phyloP scores from a whole-genome alignment of 2,113 vertebrate species.

The Phylloscopus trochilus region DNA sequence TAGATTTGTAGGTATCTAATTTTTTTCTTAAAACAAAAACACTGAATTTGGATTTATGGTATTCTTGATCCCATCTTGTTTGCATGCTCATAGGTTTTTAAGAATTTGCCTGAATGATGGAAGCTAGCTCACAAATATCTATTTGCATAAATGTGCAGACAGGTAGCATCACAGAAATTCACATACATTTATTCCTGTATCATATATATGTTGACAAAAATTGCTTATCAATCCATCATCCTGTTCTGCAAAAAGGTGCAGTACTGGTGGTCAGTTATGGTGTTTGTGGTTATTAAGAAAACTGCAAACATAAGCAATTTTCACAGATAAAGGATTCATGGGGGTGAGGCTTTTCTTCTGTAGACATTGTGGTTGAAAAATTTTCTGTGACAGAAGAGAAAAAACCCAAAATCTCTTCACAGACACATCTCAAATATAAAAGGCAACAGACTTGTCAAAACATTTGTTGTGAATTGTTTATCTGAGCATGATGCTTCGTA shows the following conservation, averaged over 20 bases:
- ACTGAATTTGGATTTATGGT: not conserved
- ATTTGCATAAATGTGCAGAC: not conserved
- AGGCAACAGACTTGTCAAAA: not conserved
- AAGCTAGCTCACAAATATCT: not conserved
- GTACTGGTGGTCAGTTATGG: not conserved
- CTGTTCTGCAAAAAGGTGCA: not conserved
- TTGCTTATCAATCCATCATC: not conserved
- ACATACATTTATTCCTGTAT: not conserved
- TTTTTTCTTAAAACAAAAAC: not conserved
- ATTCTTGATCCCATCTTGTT: not conserved
- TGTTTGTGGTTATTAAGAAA: not conserved
- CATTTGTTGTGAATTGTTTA: not conserved
- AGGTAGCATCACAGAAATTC: not conserved
- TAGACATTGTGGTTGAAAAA: not conserved
- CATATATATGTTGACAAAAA: not conserved
- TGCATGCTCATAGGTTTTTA: not conserved
- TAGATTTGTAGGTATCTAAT: not conserved
- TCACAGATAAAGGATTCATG: not conserved
- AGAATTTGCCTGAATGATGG: not conserved
- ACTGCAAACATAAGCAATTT: not conserved
- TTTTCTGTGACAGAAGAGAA: not conserved
- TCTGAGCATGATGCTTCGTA: not conserved
- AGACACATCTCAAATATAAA: not conserved
- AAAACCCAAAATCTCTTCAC: not conserved
- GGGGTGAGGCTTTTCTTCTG: not conserved